phyloP scores from a whole-genome alignment of 2,888 invertebrate genomes.

The Caenorhabditis sinica region DNA sequence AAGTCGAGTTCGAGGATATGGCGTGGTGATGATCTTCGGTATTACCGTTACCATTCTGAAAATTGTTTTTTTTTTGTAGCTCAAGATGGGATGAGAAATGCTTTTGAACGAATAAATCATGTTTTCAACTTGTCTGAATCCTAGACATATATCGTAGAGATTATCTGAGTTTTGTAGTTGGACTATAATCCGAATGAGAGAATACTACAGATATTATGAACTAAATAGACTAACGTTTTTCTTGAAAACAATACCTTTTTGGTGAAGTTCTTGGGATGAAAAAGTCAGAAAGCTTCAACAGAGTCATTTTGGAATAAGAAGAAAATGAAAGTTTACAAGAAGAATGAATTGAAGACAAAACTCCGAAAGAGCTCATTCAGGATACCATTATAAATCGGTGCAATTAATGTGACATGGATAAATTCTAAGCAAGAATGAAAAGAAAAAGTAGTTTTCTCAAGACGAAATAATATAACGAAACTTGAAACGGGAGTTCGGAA shows the following conservation, averaged over 20 bases:
- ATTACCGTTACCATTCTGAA: slow-evolving; percentile 64
- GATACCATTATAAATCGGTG: not conserved
- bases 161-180: not conserved
- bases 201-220: too few relatives aligned
- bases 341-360: not conserved
- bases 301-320: not conserved
- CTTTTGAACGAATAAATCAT: not conserved
- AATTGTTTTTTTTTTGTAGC: not conserved
- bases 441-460: too few relatives aligned
- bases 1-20: slow-evolving; percentile 60
- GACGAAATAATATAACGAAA: too few relatives aligned
- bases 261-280: not conserved
- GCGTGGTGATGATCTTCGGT: slow-evolving; percentile 56
- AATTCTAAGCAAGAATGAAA: not conserved
- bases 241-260: too few relatives aligned
- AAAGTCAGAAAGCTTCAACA: not conserved
- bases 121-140: too few relatives aligned
- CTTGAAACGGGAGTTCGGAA: too few relatives aligned
- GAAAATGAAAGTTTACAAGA: not conserved
- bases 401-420: not conserved
- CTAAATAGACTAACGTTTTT: too few relatives aligned
- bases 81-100: too few relatives aligned
- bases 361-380: not conserved
- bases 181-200: not conserved
- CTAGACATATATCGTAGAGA: not conserved